Percentiles rank a stretch among this genome's conserved stretches.
Evolutionary conservation across 35 echinoderm and acorn worm species (phyloP).

Genomic region (Apostichopus californicus): DNA sequence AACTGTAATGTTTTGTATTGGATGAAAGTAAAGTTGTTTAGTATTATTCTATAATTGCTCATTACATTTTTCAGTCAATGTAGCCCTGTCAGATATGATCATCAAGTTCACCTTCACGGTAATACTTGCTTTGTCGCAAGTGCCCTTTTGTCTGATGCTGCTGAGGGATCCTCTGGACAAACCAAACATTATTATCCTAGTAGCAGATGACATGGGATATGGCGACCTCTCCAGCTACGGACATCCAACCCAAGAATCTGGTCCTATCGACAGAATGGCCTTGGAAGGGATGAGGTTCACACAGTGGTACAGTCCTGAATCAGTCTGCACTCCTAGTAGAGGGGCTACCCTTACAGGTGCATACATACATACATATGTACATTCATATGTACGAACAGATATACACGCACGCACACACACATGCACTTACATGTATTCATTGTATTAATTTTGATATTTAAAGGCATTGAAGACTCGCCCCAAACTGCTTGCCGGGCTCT

Average conservation of each 20-base stretch:
- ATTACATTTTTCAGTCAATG: too few species aligned
- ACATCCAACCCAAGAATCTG: constrained; percentile 76
- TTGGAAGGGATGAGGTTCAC: constrained; percentile 78
- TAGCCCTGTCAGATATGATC: too few species aligned
- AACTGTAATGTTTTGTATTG: too few species aligned
- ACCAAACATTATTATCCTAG: constrained; percentile 69
- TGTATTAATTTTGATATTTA: too few species aligned
- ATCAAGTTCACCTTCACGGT: too few species aligned
- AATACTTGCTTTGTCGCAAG: not conserved
- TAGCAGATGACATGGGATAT: constrained; percentile 87
- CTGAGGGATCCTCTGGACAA: constrained; percentile 46
- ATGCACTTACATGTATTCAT: too few species aligned
- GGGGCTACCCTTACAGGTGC: constrained; percentile 85
- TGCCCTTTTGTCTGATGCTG: not conserved
- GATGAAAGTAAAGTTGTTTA: too few species aligned
- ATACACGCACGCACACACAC: too few species aligned
- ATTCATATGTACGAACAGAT: too few species aligned
- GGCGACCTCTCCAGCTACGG: constrained; percentile 82
- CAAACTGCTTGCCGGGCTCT: too few species aligned
- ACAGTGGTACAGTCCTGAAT: constrained; percentile 81
- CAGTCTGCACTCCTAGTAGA: constrained; percentile 78
- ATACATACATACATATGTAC: not conserved
- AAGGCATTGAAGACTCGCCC: too few species aligned
- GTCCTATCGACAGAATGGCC: constrained; percentile 74
- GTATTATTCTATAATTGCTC: too few species aligned